Evolutionary conservation across 2,888 invertebrate genomes (phyloP).

Genomic region (Argyra leucocephala): DNA sequence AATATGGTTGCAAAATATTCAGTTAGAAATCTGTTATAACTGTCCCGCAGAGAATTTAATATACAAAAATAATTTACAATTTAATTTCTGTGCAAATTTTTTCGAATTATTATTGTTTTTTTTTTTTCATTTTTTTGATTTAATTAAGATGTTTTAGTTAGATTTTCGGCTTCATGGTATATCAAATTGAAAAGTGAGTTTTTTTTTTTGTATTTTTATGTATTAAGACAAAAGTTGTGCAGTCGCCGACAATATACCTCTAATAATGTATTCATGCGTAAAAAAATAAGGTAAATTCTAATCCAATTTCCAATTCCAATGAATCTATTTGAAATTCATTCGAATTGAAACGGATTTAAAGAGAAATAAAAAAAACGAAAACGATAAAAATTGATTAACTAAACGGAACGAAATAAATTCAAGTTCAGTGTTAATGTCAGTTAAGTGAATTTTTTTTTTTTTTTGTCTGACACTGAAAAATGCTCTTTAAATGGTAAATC

Average conservation of each 20-base stretch:
- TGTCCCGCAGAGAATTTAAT: no score
- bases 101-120: no score
- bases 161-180: neutral
- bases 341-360: no score
- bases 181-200: neutral
- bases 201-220: no score
- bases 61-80: no score
- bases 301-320: no score
- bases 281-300: neutral
- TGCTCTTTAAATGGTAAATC: neutral
- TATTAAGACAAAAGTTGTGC: neutral
- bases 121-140: no score
- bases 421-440: slow-evolving; percentile 1
- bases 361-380: no score
- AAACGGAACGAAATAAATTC: neutral
- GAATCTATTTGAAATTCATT: neutral
- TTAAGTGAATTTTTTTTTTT: neutral
- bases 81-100: no score
- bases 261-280: neutral
- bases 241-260: neutral
- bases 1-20: no score
- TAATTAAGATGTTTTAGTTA: no score
- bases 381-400: neutral
- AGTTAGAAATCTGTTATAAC: no score
- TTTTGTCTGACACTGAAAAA: neutral